These are phyloP conservation scores for Coenobita brevimanus DNA, from an alignment of 1,140 invertebrate genomes.

Conservation along the genomic window DNA sequence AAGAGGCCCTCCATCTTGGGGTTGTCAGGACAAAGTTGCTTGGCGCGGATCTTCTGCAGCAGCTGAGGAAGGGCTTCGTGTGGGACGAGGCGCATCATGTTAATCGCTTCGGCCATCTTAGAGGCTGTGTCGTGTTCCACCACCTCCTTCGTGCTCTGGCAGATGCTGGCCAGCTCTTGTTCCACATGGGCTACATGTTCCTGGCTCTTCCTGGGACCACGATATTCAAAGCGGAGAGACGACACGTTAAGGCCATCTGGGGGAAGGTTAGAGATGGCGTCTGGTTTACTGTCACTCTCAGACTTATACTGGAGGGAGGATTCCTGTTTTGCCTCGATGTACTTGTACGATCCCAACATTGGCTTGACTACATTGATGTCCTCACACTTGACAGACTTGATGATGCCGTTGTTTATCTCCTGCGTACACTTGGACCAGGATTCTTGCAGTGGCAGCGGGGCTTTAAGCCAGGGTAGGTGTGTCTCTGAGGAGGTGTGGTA, in stretches of 20 bases:
- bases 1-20: constrained; percentile 32
- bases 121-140: constrained; percentile 26
- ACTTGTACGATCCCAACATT: constrained; percentile 38
- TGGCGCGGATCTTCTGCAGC: constrained; percentile 12
- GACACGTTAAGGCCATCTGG: neutral
- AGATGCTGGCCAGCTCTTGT: constrained; percentile 9
- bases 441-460: constrained; percentile 43
- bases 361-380: constrained; percentile 55
- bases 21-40: constrained; percentile 16
- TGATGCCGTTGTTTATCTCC: constrained; percentile 52
- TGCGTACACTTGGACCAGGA: constrained; percentile 57
- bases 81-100: constrained; percentile 26
- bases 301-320: constrained; percentile 45
- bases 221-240: constrained; percentile 10
- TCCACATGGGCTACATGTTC: constrained; percentile 27
- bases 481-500: constrained; percentile 50
- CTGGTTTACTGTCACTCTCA: neutral
- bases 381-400: constrained; percentile 36
- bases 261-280: constrained; percentile 4
- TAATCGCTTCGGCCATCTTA: constrained; percentile 14
- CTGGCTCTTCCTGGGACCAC: constrained; percentile 33
- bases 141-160: constrained; percentile 28
- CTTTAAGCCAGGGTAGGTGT: constrained; percentile 38
- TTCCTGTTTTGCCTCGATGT: constrained; percentile 43
- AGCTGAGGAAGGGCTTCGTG: constrained; percentile 3